Conservation (phyloP, 2,888 invertebrate genomes). For the Chymomyza amoena region DNA sequence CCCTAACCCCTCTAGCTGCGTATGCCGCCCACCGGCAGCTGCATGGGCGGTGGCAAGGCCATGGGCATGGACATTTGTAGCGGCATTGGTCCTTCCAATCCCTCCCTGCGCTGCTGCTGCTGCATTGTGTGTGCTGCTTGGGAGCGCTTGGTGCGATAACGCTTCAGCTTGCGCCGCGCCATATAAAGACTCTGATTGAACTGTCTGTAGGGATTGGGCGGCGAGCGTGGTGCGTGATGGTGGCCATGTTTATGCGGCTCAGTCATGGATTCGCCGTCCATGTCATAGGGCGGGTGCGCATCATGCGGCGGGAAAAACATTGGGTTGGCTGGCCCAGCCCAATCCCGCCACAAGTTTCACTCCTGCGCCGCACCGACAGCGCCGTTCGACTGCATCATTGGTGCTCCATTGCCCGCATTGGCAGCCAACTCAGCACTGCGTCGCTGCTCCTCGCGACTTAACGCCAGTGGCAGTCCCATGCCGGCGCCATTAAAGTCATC, state of each 20-base stretch:
- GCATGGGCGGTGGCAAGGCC: slow-evolving; percentile 36
- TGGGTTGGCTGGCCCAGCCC: slow-evolving; percentile 79
- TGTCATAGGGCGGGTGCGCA: slow-evolving; percentile 48
- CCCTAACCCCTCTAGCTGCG: slow-evolving; percentile 40
- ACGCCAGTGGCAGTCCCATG: slow-evolving; percentile 79
- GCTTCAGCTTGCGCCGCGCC: slow-evolving; percentile 75
- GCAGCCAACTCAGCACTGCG: slow-evolving; percentile 44
- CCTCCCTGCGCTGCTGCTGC: slow-evolving; percentile 19
- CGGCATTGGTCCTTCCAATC: slow-evolving; percentile 10
- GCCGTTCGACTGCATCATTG: slow-evolving; percentile 81
- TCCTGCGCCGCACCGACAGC: slow-evolving; percentile 86
- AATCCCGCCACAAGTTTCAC: slow-evolving; percentile 81
- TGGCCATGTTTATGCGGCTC: not conserved
- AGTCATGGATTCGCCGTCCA: slow-evolving; percentile 48
- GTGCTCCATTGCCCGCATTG: slow-evolving; percentile 42
- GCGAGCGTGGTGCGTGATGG: slow-evolving; percentile 11
- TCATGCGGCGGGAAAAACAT: slow-evolving; percentile 76
- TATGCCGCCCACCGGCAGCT: slow-evolving; percentile 46
- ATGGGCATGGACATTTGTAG: slow-evolving; percentile 37
- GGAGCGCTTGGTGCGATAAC: slow-evolving; percentile 67
- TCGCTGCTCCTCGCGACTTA: slow-evolving; percentile 60
- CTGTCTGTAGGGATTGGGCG: slow-evolving; percentile 52
- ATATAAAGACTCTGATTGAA: slow-evolving; percentile 76
- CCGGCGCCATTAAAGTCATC: slow-evolving; percentile 82
- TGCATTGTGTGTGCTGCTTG: slow-evolving; percentile 28